These are phyloP conservation scores for Micromussa lordhowensis DNA, from an alignment of 92 coral and sea anemone species.

Conservation along the genomic window DNA sequence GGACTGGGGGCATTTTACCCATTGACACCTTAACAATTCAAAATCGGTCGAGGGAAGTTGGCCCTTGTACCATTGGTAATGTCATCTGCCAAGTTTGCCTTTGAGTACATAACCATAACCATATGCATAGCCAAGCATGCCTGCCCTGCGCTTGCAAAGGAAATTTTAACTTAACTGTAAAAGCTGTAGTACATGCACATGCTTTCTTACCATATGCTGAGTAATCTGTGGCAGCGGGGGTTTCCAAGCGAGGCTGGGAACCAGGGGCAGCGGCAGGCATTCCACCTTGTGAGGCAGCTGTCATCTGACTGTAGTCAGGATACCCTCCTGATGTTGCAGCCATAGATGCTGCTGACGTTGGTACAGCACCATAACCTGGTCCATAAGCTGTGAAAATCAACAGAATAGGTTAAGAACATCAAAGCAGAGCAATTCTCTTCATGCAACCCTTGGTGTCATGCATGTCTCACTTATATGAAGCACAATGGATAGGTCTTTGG, in stretches of 20 bases:
- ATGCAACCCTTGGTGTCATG: neutral
- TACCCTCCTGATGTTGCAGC: constrained; percentile 30
- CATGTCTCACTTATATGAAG: no score
- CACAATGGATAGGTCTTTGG: neutral
- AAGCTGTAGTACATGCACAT: no score
- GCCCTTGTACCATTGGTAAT: no score
- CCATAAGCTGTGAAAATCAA: constrained; percentile 22
- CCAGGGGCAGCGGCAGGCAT: constrained; percentile 56
- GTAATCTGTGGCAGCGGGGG: constrained; percentile 65
- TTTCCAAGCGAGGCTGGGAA: constrained; percentile 59
- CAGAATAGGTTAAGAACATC: neutral
- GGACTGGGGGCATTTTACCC: neutral
- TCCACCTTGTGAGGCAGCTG: constrained; percentile 55
- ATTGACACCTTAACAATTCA: no score
- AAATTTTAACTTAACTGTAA: no score
- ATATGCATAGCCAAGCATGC: no score
- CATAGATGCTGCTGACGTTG: constrained; percentile 30
- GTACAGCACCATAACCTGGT: constrained; percentile 30
- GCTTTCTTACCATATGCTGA: constrained; percentile 52
- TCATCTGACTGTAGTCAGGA: constrained; percentile 43
- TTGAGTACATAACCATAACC: no score
- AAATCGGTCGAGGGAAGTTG: no score
- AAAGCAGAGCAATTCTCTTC: neutral
- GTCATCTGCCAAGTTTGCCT: no score
- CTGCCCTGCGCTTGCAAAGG: no score